A percentile compares a stretch with the other conserved stretches of the same genome.
These are phyloP conservation scores for Synergus japonicus DNA, from an alignment of 2,888 invertebrate species.

Conservation along the genomic window DNA sequence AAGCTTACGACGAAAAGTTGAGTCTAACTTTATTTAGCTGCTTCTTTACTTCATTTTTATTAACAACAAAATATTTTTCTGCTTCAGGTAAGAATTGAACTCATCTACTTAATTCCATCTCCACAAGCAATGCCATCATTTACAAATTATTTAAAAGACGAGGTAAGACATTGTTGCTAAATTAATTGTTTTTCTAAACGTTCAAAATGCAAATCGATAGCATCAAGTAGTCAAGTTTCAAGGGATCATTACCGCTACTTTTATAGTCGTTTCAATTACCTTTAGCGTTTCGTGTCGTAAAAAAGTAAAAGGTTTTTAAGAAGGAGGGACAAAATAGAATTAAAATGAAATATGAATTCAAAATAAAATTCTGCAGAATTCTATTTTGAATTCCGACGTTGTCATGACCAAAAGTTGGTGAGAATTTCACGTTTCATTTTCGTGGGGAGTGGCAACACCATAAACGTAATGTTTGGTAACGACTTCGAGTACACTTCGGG, in stretches of 20 bases:
- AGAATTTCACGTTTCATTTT: slow-evolving; percentile 49
- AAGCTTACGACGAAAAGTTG: too few species aligned
- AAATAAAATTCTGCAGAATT: slow-evolving; percentile 24
- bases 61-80: slow-evolving; percentile 11
- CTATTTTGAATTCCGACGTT: too few species aligned
- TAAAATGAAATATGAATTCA: not conserved
- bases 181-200: not conserved
- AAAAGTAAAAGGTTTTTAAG: slow-evolving; percentile 4
- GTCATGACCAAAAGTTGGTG: slow-evolving; percentile 6
- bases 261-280: not conserved
- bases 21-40: too few species aligned
- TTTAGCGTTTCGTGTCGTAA: slow-evolving; percentile 26
- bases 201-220: not conserved
- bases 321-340: not conserved
- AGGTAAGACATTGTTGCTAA: not conserved
- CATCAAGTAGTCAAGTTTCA: not conserved
- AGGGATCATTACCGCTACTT: slow-evolving; percentile 9
- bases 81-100: slow-evolving; percentile 46
- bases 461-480: slow-evolving; percentile 65
- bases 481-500: slow-evolving; percentile 54
- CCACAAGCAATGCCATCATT: not conserved
- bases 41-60: not conserved
- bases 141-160: not conserved
- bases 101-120: not conserved
- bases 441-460: slow-evolving; percentile 58